Evolutionary conservation across 2,113 vertebrate species (phyloP).

Genomic region (Trinectes maculatus): DNA sequence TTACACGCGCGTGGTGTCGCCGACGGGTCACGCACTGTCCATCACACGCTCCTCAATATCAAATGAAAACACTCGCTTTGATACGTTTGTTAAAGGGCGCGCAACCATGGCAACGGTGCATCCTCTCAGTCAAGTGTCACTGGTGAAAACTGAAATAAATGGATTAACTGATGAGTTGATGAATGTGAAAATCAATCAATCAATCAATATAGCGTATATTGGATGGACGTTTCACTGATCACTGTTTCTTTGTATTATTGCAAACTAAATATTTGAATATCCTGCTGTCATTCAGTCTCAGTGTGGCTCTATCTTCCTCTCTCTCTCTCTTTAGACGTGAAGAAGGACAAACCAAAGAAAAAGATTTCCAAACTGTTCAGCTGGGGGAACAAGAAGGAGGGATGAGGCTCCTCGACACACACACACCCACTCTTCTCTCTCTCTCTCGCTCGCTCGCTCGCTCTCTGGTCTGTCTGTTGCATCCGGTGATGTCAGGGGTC

Average conservation of each 20-base stretch:
- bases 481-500: constrained; percentile 31
- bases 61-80: neutral
- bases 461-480: no score
- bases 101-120: neutral
- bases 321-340: constrained; percentile 64
- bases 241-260: no score
- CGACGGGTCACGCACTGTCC: neutral
- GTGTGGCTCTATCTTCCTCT: neutral
- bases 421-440: neutral
- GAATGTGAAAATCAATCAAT: no score
- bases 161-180: no score
- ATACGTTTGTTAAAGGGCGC: neutral
- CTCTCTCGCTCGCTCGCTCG: no score
- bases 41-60: no score
- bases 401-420: constrained; percentile 35
- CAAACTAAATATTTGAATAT: no score
- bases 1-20: neutral
- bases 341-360: constrained; percentile 81
- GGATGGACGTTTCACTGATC: no score
- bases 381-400: constrained; percentile 69
- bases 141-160: no score
- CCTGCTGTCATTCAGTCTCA: no score
- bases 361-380: constrained; percentile 74
- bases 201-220: no score
- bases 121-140: no score